Percentiles rank a stretch among this genome's conserved stretches.
These are phyloP conservation scores for Xiphorhynchus elegans DNA, from an alignment of 2,113 vertebrate species.

Conservation along the genomic window DNA sequence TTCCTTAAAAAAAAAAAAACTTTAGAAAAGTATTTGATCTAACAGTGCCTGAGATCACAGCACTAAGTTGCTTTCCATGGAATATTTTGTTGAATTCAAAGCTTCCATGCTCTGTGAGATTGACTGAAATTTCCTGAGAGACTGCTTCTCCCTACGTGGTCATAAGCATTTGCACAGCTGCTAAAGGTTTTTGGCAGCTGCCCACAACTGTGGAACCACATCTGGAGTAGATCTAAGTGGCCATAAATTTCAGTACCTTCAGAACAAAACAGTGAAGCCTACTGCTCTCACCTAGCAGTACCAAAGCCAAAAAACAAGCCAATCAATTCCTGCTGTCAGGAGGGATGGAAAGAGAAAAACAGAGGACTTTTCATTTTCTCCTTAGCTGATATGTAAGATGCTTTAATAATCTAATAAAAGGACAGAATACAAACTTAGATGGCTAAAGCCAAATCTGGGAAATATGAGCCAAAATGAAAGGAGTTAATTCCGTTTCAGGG, in stretches of 20 bases:
- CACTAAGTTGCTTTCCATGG: neutral
- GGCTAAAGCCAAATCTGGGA: neutral
- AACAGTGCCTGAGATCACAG: neutral
- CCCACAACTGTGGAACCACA: neutral
- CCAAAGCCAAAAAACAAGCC: neutral
- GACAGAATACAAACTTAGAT: neutral
- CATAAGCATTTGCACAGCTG: slow-evolving; percentile 47
- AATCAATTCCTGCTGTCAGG: neutral
- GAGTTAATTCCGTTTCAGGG: neutral
- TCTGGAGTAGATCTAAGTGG: slow-evolving; percentile 42
- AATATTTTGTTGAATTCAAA: slow-evolving; percentile 13
- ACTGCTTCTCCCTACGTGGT: neutral
- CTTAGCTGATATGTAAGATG: neutral
- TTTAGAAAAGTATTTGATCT: neutral
- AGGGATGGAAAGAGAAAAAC: slow-evolving; percentile 10
- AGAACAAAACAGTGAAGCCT: neutral
- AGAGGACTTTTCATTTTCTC: neutral
- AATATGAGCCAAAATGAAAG: neutral
- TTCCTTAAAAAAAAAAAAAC: slow-evolving; percentile 1
- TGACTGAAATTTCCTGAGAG: slow-evolving; percentile 43
- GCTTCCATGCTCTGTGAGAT: neutral
- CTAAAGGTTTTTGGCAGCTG: slow-evolving; percentile 24
- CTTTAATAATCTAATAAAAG: neutral
- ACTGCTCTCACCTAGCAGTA: neutral
- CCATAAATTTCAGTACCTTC: slow-evolving; percentile 41